These are phyloP conservation scores for Leptinotarsa lineolata DNA, from an alignment of 1,140 invertebrate genomes.

Conservation along the genomic window DNA sequence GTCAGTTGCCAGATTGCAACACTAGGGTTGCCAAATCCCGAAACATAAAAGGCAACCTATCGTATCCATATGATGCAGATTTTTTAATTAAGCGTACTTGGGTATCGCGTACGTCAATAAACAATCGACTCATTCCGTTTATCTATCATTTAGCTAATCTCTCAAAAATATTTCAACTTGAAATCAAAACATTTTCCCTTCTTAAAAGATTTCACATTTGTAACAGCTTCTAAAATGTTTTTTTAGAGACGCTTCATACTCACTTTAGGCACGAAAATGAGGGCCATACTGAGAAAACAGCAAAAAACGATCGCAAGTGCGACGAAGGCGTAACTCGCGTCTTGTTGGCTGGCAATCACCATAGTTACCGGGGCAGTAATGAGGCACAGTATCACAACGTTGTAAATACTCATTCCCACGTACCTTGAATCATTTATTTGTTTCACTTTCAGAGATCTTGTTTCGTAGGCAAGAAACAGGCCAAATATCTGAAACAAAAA, in stretches of 20 bases:
- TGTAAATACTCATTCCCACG: slow-evolving; percentile 99
- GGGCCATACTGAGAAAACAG: slow-evolving; percentile 95
- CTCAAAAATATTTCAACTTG: no score
- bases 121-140: no score
- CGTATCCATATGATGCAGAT: no score
- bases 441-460: slow-evolving; percentile 92
- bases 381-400: slow-evolving; percentile 95
- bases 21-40: no score
- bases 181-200: no score
- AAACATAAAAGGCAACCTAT: no score
- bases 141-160: no score
- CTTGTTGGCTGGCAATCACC: slow-evolving; percentile 95
- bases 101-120: no score
- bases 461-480: slow-evolving; percentile 96
- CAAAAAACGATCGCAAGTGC: slow-evolving; percentile 94
- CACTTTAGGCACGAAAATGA: slow-evolving; percentile 96
- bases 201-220: no score
- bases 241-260: slow-evolving; percentile 27
- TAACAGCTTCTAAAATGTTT: no score
- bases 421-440: slow-evolving; percentile 95
- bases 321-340: slow-evolving; percentile 96
- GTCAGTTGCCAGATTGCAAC: no score
- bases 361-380: slow-evolving; percentile 97
- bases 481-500: slow-evolving; percentile 76
- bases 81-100: no score